Conservation (phyloP, 2,888 invertebrate genomes). For the Agrotis exclamationis region DNA sequence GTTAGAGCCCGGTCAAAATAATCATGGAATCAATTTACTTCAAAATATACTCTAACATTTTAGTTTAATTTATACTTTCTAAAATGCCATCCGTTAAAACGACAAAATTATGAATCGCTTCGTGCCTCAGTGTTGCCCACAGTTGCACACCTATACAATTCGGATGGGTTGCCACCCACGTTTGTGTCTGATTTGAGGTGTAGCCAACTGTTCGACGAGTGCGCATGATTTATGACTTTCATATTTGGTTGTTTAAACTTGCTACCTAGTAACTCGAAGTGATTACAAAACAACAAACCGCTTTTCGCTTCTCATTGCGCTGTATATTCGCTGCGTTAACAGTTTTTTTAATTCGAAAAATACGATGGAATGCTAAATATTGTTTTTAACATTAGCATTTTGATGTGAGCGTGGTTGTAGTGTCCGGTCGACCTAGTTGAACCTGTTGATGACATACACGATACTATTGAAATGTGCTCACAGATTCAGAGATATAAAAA, state of each 20-base stretch:
- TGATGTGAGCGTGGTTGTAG: slow-evolving; percentile 30
- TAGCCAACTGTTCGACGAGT: slow-evolving; percentile 66
- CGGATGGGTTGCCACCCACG: slow-evolving; percentile 73
- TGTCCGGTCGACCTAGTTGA: slow-evolving; percentile 88
- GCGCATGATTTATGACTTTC: slow-evolving; percentile 74
- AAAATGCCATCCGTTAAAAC: slow-evolving; percentile 56
- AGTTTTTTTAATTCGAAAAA: slow-evolving; percentile 32
- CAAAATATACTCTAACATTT: slow-evolving; percentile 47
- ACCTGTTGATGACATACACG: slow-evolving; percentile 80
- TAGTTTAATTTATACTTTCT: slow-evolving; percentile 60
- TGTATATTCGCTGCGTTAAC: slow-evolving; percentile 6
- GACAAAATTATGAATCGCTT: slow-evolving; percentile 48
- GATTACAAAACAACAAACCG: slow-evolving; percentile 57
- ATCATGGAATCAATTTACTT: slow-evolving; percentile 31
- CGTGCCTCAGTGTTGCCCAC: slow-evolving; percentile 10
- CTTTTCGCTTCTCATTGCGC: slow-evolving; percentile 40
- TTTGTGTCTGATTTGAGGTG: slow-evolving; percentile 74
- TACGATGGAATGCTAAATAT: slow-evolving; percentile 47
- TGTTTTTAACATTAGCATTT: slow-evolving; percentile 53
- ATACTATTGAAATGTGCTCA: slow-evolving; percentile 81
- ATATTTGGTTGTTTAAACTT: slow-evolving; percentile 73
- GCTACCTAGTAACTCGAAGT: slow-evolving; percentile 23
- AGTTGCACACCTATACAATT: slow-evolving; percentile 63
- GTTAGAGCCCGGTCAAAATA: slow-evolving; percentile 1
- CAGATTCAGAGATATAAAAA: slow-evolving; percentile 64